A percentile compares a stretch with the other conserved stretches of the same genome.
phyloP scores from a whole-genome alignment of 2,797 vertebrate genomes.

The Sebastes paucispinis region DNA sequence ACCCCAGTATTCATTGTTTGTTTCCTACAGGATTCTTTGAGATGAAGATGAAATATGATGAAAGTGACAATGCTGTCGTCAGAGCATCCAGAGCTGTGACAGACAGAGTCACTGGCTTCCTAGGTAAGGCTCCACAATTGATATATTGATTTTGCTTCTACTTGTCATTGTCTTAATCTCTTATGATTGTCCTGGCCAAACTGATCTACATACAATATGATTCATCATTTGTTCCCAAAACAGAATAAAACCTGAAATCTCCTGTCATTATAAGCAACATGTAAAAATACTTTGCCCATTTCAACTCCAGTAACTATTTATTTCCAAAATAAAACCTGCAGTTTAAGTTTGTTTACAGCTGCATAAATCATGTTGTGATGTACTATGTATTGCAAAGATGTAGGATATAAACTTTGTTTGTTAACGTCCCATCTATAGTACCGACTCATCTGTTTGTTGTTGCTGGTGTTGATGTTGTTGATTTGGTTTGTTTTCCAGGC shows the following conservation, averaged over 20 bases:
- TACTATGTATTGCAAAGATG: not conserved
- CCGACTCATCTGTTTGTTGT: not conserved
- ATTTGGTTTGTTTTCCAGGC: slow-evolving; percentile 74
- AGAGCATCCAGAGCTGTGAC: slow-evolving; percentile 89
- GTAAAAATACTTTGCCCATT: not conserved
- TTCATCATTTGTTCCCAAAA: not conserved
- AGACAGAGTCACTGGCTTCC: slow-evolving; percentile 87
- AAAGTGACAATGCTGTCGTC: slow-evolving; percentile 91
- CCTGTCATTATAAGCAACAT: too few relatives aligned
- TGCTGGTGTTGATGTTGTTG: not conserved
- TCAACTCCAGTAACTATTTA: not conserved
- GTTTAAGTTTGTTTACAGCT: not conserved
- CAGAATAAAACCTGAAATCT: too few relatives aligned
- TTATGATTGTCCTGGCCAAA: not conserved
- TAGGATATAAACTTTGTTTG: not conserved
- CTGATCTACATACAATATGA: not conserved
- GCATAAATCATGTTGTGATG: not conserved
- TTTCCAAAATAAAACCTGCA: not conserved
- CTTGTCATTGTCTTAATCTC: not conserved
- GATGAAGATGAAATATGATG: slow-evolving; percentile 98
- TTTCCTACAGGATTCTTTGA: slow-evolving; percentile 89
- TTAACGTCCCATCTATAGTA: not conserved
- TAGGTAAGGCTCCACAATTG: slow-evolving; percentile 79
- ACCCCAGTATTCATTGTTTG: not conserved
- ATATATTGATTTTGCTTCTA: not conserved